Evolutionary conservation across 2,797 vertebrate species (phyloP).

Genomic region (Sebastes reedi): DNA sequence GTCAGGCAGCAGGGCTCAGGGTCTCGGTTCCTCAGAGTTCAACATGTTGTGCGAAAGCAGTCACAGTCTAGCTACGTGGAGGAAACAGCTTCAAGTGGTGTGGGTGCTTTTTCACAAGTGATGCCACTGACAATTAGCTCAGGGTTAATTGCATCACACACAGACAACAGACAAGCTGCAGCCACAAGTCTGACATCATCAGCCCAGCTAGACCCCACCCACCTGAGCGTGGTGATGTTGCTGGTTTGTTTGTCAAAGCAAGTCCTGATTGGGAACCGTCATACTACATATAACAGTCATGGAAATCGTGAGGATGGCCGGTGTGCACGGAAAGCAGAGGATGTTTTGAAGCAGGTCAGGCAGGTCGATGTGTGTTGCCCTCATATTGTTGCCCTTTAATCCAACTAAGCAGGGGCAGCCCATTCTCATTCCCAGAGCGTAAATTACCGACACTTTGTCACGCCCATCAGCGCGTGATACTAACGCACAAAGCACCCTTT

Average conservation of each 20-base stretch:
- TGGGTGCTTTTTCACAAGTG: background rate
- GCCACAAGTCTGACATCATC: background rate
- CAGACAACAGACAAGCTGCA: background rate
- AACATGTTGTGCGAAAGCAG: constrained; percentile 13
- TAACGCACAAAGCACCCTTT: no score
- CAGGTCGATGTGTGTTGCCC: background rate
- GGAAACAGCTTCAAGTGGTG: background rate
- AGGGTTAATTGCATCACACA: background rate
- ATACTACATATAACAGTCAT: background rate
- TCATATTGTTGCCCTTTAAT: background rate
- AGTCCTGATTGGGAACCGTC: background rate
- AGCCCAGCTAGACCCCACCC: background rate
- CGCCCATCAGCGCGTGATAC: no score
- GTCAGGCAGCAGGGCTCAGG: constrained; percentile 40
- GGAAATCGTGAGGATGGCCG: background rate
- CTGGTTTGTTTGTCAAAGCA: background rate
- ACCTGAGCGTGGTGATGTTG: background rate
- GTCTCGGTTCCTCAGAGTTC: constrained; percentile 34
- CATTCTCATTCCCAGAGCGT: no score
- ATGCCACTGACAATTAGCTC: background rate
- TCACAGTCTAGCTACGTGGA: background rate
- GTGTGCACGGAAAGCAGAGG: background rate
- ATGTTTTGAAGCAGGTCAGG: background rate
- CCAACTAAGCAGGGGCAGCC: background rate
- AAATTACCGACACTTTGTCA: no score